Conservation (phyloP, 2,888 invertebrate species). For the Odontomyia ornata region DNA sequence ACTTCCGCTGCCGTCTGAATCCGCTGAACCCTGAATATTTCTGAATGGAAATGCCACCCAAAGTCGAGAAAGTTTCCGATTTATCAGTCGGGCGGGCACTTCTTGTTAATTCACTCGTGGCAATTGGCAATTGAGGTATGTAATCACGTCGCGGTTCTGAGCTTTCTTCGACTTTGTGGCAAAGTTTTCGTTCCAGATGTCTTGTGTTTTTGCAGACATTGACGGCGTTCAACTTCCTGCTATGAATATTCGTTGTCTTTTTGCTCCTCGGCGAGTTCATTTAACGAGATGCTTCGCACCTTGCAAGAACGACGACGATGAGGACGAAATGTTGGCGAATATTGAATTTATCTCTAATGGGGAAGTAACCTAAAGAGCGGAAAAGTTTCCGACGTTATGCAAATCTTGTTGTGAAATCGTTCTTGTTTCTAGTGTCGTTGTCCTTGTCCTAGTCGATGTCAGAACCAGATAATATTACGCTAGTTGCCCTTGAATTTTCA, state of each 20-base stretch:
- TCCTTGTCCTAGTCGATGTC: conserved; percentile 22
- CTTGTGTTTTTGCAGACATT: background rate
- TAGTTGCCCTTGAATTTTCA: conserved; percentile 23
- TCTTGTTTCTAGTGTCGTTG: background rate
- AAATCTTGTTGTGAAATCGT: conserved; percentile 40
- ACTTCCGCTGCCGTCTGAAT: background rate
- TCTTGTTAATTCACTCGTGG: conserved; percentile 40
- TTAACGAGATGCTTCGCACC: background rate
- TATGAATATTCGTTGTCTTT: background rate
- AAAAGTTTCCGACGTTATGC: conserved; percentile 43
- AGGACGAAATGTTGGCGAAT: conserved; percentile 1
- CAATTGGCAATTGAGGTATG: conserved; percentile 37
- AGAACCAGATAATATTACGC: background rate
- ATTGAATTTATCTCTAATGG: conserved; percentile 35
- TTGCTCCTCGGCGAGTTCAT: background rate
- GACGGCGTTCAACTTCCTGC: background rate
- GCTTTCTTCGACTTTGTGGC: conserved; percentile 15
- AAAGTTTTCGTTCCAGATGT: conserved; percentile 14
- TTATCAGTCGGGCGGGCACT: conserved; percentile 26
- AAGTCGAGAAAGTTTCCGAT: conserved; percentile 16
- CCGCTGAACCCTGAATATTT: background rate
- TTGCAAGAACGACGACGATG: background rate
- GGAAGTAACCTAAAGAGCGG: conserved; percentile 40
- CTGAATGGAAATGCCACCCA: conserved; percentile 24
- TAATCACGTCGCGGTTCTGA: conserved; percentile 38